These are phyloP conservation scores for Bombus waltoni DNA, from an alignment of 1,140 invertebrate species.

Conservation along the genomic window DNA sequence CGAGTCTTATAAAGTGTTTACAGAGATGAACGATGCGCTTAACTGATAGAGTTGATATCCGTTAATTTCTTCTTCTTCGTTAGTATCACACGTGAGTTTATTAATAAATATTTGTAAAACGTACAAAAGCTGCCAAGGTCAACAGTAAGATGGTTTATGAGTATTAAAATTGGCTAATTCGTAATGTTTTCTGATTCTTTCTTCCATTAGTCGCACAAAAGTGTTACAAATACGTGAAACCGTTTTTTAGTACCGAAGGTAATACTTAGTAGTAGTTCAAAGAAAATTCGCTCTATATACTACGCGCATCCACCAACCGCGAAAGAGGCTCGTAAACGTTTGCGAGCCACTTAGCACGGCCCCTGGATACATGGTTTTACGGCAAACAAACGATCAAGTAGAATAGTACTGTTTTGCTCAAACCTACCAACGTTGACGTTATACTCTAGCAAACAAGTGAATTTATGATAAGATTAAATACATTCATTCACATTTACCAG, in stretches of 20 bases:
- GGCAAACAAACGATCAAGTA: background rate
- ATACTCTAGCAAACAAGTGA: background rate
- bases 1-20: background rate
- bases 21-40: background rate
- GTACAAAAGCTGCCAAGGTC: background rate
- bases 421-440: background rate
- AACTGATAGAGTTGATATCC: background rate
- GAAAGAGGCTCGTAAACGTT: background rate
- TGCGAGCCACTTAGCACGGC: background rate
- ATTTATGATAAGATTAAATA: conserved; percentile 1
- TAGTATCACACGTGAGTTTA: background rate
- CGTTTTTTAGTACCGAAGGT: background rate
- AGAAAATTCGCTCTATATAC: background rate
- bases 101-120: background rate
- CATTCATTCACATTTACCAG: background rate
- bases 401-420: background rate
- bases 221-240: background rate
- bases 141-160: background rate
- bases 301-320: background rate
- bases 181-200: background rate
- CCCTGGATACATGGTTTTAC: background rate
- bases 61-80: background rate
- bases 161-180: too few relatives aligned
- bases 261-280: background rate
- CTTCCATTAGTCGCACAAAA: background rate